Evolutionary conservation across 2,797 vertebrate genomes (phyloP), one percentile per base, ranked within the genome.

Genomic region (Gila robusta): DNA sequence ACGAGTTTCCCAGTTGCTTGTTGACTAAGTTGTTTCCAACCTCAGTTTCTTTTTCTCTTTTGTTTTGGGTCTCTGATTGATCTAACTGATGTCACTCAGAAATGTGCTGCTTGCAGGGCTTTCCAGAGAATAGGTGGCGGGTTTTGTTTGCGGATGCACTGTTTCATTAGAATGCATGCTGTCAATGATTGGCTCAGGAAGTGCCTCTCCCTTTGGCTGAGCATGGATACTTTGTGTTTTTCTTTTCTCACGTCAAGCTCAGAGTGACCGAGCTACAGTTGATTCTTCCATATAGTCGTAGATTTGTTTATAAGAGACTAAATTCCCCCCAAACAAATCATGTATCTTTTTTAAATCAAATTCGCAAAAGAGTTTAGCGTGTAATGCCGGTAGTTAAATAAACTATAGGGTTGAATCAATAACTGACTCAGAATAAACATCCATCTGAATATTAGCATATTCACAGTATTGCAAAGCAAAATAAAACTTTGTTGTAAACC

Each of bases 111-210:
- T 84, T 79, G 19, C 47, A 71, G 41, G 62, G 28, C 23, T 64
- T 83, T 88, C 49, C 62, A 47, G 23, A 78, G 47, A 64, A 83
- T 79, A 76, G 64, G 54, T 74, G 37, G 80, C 3, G 28, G 28
- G 39, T 79, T 79, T 72, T 84, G 21, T 44, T 85, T 80, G 37
- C 23, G 17, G 69, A 79, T 87, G 67, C 39, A 19, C 64, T 59
- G 82, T 64, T 85, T 73, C 59, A 74, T 44, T 70, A 74, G 74
- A 88, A 79, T 86, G 76, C 56, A 7, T 67, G 72, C 49, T 87
- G 85, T 89, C 83, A 86, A 17, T n/a, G 74, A 74, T 79, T 59
- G 37, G 87, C 83, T 84, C 82, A 87, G 87, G 85, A 87, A 77
- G 62, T 28, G 37, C 66, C 85, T 88, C 71, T 89, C 81, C 73